These are phyloP conservation scores for Phalangium opilio DNA, from an alignment of 2,888 invertebrate species.

Conservation along the genomic window DNA sequence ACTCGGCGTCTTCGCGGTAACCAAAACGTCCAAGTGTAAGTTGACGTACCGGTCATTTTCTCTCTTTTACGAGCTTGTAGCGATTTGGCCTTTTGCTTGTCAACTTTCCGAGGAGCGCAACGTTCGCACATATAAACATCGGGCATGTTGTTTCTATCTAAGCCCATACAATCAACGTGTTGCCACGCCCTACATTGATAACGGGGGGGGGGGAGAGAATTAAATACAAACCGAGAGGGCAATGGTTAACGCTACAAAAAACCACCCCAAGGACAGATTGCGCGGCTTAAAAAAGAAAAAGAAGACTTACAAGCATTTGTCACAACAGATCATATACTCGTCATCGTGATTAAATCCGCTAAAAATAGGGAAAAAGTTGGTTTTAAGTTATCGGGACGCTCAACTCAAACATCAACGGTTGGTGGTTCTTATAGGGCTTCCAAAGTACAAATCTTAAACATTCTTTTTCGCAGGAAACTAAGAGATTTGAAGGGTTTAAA, in stretches of 20 bases:
- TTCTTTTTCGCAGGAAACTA: no score
- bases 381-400: no score
- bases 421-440: no score
- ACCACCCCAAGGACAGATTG: no score
- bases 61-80: conserved; percentile 70
- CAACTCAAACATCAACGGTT: no score
- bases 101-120: conserved; percentile 68
- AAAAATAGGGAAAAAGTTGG: conserved; percentile 30
- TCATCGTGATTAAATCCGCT: conserved; percentile 84
- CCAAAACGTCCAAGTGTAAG: no score
- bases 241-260: not conserved
- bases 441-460: no score
- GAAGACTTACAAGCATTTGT: conserved; percentile 62
- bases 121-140: conserved; percentile 83
- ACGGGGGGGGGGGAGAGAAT: not conserved
- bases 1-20: no score
- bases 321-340: conserved; percentile 97
- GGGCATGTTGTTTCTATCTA: conserved; percentile 77
- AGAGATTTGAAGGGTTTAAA: no score
- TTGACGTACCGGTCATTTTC: conserved; percentile 19
- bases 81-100: conserved; percentile 64
- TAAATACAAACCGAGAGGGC: no score
- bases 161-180: conserved; percentile 92
- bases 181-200: conserved; percentile 62
- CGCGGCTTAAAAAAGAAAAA: not conserved